Evolutionary conservation across 2,888 invertebrate genomes (phyloP).

Genomic region (Ptilodon capucinus): DNA sequence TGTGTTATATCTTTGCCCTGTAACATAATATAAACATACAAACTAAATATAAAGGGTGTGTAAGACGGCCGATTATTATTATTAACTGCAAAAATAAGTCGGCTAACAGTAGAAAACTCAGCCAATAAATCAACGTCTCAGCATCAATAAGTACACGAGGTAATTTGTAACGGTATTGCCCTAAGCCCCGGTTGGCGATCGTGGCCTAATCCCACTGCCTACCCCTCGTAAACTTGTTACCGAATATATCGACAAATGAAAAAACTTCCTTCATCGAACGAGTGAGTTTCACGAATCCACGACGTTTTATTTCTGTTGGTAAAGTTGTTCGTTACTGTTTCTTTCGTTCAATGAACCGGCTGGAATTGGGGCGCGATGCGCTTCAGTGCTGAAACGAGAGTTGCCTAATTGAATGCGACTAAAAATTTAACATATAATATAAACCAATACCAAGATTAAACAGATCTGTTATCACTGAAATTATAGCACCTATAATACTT

Average conservation of each 20-base stretch:
- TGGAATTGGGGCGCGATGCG: background rate
- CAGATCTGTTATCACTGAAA: no score
- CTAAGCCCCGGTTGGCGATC: background rate
- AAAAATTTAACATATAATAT: no score
- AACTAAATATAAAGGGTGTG: no score
- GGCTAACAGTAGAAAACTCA: background rate
- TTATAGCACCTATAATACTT: no score
- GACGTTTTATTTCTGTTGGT: constrained; percentile 3
- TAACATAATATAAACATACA: no score
- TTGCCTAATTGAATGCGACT: no score
- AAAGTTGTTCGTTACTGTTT: background rate
- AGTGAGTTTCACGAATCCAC: background rate
- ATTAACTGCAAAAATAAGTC: background rate
- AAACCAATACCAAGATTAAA: no score
- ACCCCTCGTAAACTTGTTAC: background rate
- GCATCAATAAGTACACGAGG: background rate
- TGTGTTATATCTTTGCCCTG: no score
- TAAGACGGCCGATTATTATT: background rate
- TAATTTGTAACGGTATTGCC: background rate
- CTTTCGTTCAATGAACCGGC: background rate
- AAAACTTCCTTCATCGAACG: constrained; percentile 4
- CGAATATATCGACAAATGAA: constrained; percentile 10
- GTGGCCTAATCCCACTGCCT: background rate
- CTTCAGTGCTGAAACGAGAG: no score
- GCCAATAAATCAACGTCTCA: background rate